Conservation (phyloP, 2,797 vertebrate genomes). For the Geotrypetes seraphini region DNA sequence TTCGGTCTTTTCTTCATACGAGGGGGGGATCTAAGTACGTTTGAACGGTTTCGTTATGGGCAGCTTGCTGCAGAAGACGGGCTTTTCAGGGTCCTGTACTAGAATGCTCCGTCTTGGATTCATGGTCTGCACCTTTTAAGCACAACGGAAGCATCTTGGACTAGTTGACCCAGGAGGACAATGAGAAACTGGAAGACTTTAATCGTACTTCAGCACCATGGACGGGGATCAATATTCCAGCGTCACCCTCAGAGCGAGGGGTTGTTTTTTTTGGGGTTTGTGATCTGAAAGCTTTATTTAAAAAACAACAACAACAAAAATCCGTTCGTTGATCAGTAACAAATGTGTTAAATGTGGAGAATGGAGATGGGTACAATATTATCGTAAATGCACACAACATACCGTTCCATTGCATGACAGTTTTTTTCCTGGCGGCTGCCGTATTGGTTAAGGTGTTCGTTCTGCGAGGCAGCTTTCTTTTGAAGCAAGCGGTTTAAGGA, state of each 20-base stretch:
- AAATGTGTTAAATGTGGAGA: constrained; percentile 15
- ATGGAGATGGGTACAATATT: constrained; percentile 23
- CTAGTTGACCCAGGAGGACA: no score
- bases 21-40: neutral
- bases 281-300: neutral
- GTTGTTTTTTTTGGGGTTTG: no score
- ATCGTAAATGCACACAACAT: constrained; percentile 20
- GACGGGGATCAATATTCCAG: neutral
- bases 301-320: no score
- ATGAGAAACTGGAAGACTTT: no score
- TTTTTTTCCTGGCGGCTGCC: constrained; percentile 1
- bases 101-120: no score
- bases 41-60: neutral
- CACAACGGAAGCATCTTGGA: no score
- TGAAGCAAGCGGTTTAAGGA: constrained; percentile 14
- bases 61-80: neutral
- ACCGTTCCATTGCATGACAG: constrained; percentile 10
- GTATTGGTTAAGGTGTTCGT: neutral
- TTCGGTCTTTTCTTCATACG: neutral
- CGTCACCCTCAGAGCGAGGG: neutral
- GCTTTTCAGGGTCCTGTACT: neutral
- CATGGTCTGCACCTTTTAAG: no score
- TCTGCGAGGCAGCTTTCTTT: constrained; percentile 13
- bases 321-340: neutral
- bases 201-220: constrained; percentile 12